Evolutionary conservation across 2,888 invertebrate genomes (phyloP).

Genomic region (Polyommatus icarus): DNA sequence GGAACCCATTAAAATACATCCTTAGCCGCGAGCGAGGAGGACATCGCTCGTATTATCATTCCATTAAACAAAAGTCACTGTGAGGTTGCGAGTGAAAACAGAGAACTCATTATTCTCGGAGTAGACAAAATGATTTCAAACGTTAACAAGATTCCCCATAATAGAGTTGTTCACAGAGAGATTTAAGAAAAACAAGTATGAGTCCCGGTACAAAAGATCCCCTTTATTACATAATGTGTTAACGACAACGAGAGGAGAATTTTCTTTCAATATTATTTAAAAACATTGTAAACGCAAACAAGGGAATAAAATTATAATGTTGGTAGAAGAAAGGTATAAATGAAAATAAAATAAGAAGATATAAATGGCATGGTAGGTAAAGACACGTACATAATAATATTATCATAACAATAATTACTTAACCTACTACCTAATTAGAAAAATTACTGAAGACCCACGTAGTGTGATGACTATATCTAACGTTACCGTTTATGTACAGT

Average conservation of each 20-base stretch:
- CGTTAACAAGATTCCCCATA: conserved; percentile 78
- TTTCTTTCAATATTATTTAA: conserved; percentile 45
- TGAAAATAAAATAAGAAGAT: too few species aligned
- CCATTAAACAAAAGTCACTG: conserved; percentile 80
- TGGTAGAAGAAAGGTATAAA: too few species aligned
- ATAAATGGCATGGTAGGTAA: too few species aligned
- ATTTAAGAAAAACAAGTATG: conserved; percentile 77
- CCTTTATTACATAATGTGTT: conserved; percentile 52
- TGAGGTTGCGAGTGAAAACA: conserved; percentile 77
- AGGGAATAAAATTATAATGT: not conserved
- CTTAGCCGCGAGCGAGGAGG: conserved; percentile 72
- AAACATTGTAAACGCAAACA: conserved; percentile 17
- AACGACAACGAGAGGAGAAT: conserved; percentile 42
- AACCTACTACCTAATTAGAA: too few species aligned
- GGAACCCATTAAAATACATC: conserved; percentile 57
- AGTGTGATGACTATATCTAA: too few species aligned
- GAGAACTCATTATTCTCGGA: conserved; percentile 76
- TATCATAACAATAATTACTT: too few species aligned
- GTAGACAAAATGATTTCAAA: conserved; percentile 78
- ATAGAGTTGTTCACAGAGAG: conserved; percentile 75
- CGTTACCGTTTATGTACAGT: not conserved
- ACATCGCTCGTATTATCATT: conserved; percentile 78
- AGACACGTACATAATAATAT: too few species aligned
- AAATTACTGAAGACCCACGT: too few species aligned
- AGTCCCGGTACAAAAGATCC: conserved; percentile 57